These are phyloP conservation scores for Drosophila yooni DNA, from an alignment of 2,888 invertebrate genomes.

Conservation along the genomic window DNA sequence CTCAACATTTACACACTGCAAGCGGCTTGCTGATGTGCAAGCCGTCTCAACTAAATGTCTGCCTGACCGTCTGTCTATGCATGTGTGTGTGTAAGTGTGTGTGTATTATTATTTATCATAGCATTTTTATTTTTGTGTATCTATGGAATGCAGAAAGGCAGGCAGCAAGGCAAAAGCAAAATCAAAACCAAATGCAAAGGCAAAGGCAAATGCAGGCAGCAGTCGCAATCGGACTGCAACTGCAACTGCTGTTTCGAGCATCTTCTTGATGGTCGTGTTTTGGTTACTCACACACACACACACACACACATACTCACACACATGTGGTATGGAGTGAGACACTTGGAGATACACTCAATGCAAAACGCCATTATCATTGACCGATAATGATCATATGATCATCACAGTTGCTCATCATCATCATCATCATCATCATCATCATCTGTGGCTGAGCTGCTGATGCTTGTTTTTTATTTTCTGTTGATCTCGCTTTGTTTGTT, in stretches of 20 bases:
- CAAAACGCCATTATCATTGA: constrained; percentile 65
- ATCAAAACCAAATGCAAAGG: not conserved
- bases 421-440: constrained; percentile 27
- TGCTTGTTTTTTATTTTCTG: constrained; percentile 43
- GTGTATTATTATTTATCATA: constrained; percentile 78
- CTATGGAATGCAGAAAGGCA: constrained; percentile 74
- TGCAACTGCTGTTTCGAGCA: constrained; percentile 39
- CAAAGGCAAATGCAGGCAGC: constrained; percentile 32
- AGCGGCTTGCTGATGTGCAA: constrained; percentile 41
- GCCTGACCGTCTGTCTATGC: constrained; percentile 19
- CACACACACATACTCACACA: not conserved
- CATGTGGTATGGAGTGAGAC: constrained; percentile 4
- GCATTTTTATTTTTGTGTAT: constrained; percentile 82
- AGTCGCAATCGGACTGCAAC: constrained; percentile 40
- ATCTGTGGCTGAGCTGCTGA: constrained; percentile 32
- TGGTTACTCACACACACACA: constrained; percentile 24
- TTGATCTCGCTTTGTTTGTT: constrained; percentile 50
- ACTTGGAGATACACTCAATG: constrained; percentile 35
- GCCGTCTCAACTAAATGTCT: constrained; percentile 36
- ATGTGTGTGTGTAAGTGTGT: constrained; percentile 12
- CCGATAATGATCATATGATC: constrained; percentile 59
- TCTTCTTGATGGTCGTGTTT: constrained; percentile 42
- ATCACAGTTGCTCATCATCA: constrained; percentile 28
- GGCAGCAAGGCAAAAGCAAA: constrained; percentile 18
- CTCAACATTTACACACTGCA: constrained; percentile 55